Evolutionary conservation across 2,797 vertebrate species (phyloP).

Genomic region (Siniperca obscura): DNA sequence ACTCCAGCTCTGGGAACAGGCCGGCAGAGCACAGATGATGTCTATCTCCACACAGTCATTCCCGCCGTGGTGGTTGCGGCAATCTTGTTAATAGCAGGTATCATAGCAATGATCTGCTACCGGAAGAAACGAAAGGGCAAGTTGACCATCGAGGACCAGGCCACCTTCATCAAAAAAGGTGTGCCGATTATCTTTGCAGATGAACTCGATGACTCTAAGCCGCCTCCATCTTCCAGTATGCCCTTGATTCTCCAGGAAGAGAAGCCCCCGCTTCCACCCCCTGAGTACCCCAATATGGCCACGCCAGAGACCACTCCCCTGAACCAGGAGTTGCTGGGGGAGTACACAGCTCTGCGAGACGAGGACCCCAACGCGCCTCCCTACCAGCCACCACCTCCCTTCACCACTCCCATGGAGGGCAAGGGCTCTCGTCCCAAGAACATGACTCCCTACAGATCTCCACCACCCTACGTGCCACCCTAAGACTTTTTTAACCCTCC

Average conservation of each 20-base stretch:
- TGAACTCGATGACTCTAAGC: slow-evolving; percentile 97
- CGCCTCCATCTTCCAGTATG: slow-evolving; percentile 96
- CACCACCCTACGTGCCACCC: slow-evolving; percentile 97
- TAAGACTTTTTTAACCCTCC: slow-evolving; percentile 86
- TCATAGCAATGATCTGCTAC: slow-evolving; percentile 98
- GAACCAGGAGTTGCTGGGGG: slow-evolving; percentile 94
- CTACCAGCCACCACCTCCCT: slow-evolving; percentile 97
- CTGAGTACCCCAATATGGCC: slow-evolving; percentile 95
- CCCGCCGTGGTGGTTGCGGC: slow-evolving; percentile 96
- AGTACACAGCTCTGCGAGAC: slow-evolving; percentile 94
- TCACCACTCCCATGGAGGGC: slow-evolving; percentile 95
- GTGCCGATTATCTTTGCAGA: slow-evolving; percentile 99
- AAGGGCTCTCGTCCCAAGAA: slow-evolving; percentile 99
- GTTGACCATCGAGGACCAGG: slow-evolving; percentile 97
- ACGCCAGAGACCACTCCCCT: slow-evolving; percentile 94
- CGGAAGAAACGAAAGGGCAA: slow-evolving; percentile 98
- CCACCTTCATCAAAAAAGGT: slow-evolving; percentile 98
- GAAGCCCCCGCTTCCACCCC: slow-evolving; percentile 95
- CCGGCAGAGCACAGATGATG: slow-evolving; percentile 93
- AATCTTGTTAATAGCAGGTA: slow-evolving; percentile 93
- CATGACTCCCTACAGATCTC: slow-evolving; percentile 99
- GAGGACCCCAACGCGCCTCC: slow-evolving; percentile 96
- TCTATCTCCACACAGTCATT: slow-evolving; percentile 97
- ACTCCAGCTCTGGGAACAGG: slow-evolving; percentile 87
- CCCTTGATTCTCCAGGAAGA: slow-evolving; percentile 98